Evolutionary conservation across 2,888 invertebrate genomes (phyloP).

Genomic region (Mythimna vitellina): DNA sequence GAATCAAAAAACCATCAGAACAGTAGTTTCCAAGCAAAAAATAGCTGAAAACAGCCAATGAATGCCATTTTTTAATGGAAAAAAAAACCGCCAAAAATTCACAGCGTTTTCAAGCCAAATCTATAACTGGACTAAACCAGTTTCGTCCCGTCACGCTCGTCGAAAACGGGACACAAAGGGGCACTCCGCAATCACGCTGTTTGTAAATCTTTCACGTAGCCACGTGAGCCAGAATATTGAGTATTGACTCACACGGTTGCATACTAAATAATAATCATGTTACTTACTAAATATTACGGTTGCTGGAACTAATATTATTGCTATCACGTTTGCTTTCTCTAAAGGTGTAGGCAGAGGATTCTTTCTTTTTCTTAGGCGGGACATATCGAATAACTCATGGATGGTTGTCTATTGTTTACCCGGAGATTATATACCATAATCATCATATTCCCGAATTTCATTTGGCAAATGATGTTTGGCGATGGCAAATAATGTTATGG

Average conservation of each 20-base stretch:
- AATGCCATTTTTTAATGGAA: background rate
- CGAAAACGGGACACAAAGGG: slow-evolving; percentile 67
- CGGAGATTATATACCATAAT: no score
- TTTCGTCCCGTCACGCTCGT: slow-evolving; percentile 67
- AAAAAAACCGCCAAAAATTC: slow-evolving; percentile 28
- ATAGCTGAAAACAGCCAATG: background rate
- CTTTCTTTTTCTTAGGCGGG: no score
- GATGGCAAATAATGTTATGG: no score
- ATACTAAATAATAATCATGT: slow-evolving; percentile 75
- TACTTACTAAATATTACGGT: slow-evolving; percentile 64
- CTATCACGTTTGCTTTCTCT: slow-evolving; percentile 24
- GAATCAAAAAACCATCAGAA: background rate
- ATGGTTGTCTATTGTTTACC: no score
- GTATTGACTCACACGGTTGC: slow-evolving; percentile 68
- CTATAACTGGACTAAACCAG: slow-evolving; percentile 61
- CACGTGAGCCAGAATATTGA: slow-evolving; percentile 70
- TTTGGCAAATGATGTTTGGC: no score
- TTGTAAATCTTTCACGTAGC: slow-evolving; percentile 69
- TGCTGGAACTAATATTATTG: slow-evolving; percentile 39
- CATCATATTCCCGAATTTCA: no score
- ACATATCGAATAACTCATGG: no score
- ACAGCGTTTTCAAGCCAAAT: slow-evolving; percentile 52
- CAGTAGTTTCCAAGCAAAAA: background rate
- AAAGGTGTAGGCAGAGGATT: background rate
- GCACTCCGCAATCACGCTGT: slow-evolving; percentile 70